phyloP scores from a whole-genome alignment of 2,113 vertebrate genomes.

The Sisor rabdophorus region DNA sequence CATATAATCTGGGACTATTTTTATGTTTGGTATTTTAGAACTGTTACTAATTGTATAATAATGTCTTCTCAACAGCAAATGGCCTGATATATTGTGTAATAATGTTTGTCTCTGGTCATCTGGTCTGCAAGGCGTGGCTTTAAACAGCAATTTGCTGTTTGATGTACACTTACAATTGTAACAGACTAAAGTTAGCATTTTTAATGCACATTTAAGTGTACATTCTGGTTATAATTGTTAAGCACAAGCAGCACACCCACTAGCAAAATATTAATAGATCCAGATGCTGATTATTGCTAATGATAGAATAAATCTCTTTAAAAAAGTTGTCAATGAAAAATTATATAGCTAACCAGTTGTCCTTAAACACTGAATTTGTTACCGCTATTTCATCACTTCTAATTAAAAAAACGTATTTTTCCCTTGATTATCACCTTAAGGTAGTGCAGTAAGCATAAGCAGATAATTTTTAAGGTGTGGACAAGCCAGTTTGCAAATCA shows the following conservation, averaged over 20 bases:
- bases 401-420: conserved; percentile 56
- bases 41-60: too few species aligned
- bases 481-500: conserved; percentile 64
- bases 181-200: too few species aligned
- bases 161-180: too few species aligned
- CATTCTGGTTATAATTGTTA: neutral
- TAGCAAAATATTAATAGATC: neutral
- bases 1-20: too few species aligned
- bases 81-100: too few species aligned
- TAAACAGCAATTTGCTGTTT: too few species aligned
- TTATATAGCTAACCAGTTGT: neutral
- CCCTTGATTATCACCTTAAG: conserved; percentile 67
- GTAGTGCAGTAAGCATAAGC: conserved; percentile 61
- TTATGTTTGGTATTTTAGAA: too few species aligned
- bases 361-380: neutral
- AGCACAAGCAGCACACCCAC: neutral
- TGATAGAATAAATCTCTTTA: neutral
- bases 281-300: neutral
- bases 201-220: neutral
- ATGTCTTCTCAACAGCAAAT: too few species aligned
- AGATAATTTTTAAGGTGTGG: conserved; percentile 62
- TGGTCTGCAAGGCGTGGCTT: too few species aligned
- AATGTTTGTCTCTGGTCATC: too few species aligned
- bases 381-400: conserved; percentile 46
- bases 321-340: neutral